phyloP scores from a whole-genome alignment of 1,140 invertebrate genomes.

The Cecropterus lyciades region DNA sequence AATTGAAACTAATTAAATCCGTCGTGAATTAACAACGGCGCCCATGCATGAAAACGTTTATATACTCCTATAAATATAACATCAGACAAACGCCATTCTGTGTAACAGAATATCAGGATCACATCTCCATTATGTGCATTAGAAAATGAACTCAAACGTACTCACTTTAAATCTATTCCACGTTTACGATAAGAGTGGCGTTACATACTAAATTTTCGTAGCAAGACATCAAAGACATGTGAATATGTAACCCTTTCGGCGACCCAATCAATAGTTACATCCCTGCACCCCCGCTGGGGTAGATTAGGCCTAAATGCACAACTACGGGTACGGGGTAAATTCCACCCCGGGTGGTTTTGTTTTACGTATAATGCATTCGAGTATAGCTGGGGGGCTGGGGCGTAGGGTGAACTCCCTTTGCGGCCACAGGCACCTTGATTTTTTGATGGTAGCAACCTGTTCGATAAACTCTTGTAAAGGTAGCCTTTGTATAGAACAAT shows the following conservation, averaged over 20 bases:
- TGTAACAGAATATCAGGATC: neutral
- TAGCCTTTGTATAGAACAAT: constrained; percentile 23
- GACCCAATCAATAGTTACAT: constrained; percentile 59
- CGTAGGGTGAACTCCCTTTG: constrained; percentile 38
- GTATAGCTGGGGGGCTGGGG: constrained; percentile 51
- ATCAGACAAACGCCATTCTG: neutral
- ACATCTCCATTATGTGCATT: neutral
- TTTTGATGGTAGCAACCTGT: constrained; percentile 44
- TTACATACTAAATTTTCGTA: constrained; percentile 35
- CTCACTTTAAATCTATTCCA: constrained; percentile 5
- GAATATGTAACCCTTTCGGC: constrained; percentile 51
- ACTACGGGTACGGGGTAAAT: constrained; percentile 55
- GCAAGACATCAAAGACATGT: constrained; percentile 42
- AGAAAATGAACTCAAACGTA: constrained; percentile 6
- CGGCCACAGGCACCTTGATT: constrained; percentile 62
- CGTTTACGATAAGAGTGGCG: neutral
- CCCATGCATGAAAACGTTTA: constrained; percentile 1
- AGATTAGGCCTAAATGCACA: constrained; percentile 72
- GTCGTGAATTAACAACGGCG: neutral
- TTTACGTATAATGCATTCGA: constrained; percentile 73
- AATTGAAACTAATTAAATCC: too few species aligned
- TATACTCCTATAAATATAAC: neutral
- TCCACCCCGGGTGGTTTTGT: constrained; percentile 57
- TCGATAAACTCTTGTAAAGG: constrained; percentile 37
- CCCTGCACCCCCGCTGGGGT: constrained; percentile 56